Percentiles rank a stretch among this genome's conserved stretches.
Evolutionary conservation across 2,888 invertebrate species (phyloP).

Genomic region (Folsomia manolachei): DNA sequence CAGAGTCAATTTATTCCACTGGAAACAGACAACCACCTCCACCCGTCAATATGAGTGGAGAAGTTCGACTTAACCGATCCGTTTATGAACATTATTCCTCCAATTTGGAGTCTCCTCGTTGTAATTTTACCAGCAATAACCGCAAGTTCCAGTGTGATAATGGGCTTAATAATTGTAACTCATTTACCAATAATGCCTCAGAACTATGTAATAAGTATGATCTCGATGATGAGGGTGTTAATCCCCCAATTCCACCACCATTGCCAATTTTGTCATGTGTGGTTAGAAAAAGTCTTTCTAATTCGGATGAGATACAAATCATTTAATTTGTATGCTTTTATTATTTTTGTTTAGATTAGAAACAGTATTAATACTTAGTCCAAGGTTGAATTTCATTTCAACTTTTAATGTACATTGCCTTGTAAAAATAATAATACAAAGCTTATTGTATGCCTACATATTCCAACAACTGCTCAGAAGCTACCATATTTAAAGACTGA

Average conservation of each 20-base stretch:
- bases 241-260: constrained; percentile 50
- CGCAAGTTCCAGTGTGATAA: constrained; percentile 12
- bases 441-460: too few species aligned
- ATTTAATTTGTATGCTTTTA: not conserved
- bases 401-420: not conserved
- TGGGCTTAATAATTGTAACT: not conserved
- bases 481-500: too few species aligned
- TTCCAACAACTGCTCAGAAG: too few species aligned
- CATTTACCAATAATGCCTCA: not conserved
- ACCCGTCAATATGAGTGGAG: not conserved
- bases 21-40: not conserved
- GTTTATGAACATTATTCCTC: constrained; percentile 9
- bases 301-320: constrained; percentile 1
- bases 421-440: not conserved
- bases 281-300: constrained; percentile 28
- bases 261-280: constrained; percentile 48
- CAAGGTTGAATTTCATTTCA: not conserved
- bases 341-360: not conserved
- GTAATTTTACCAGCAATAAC: not conserved
- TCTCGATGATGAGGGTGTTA: constrained; percentile 17
- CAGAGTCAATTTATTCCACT: constrained; percentile 18
- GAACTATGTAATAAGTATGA: not conserved
- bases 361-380: not conserved
- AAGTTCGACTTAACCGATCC: constrained; percentile 5
- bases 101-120: not conserved